Base-by-base conservation (phyloP, 2,113 vertebrate species). In the Lamprotornis superbus region DNA sequence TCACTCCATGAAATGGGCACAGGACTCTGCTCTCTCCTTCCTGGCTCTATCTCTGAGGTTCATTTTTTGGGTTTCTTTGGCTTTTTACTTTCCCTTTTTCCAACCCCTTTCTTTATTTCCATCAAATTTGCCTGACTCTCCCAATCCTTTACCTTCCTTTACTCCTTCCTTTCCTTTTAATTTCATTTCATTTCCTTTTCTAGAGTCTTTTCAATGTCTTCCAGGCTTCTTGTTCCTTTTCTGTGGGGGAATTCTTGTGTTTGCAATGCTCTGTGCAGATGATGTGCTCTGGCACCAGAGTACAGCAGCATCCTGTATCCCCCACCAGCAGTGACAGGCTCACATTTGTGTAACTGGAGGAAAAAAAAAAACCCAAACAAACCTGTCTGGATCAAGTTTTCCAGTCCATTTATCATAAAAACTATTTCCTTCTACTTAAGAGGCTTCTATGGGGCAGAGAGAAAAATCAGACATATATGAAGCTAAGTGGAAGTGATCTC, bases 351-450 rank as follows among this genome's bases (percentile, higher is more conserved):
- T 10, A 57, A 35, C 61, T 78, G 37, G 25, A 35, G 74, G 64
- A 4, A 59, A n/a, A 82, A 33, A 89, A 63, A 40, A 17, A 44
- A 11, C 37, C 37, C 39, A 39, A 42, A 44, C 42, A 44, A 52
- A 53, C 65, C 33, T 7, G 2, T 87, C 60, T 83, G 49, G 44
- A 52, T 82, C 49, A 78, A 46, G 37, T 79, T 93, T 93, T 87
- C 64, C 1, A 0, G 80, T 70, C 57, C 46, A 73, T 95, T 87
- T 90, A 31, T 67, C 31, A 47, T 61, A 55, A 92, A 89, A 59
- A 12, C 94, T 46, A 67, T 80, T 73, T 82, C 35, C 12, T 67
- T 39, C 52, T 89, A 76, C 68, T 87, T 59, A 49, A 81, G 69
- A 80, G 33, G 25, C 42, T 92, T 61, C 61, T 67, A 0, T 30